phyloP scores from a whole-genome alignment of 2,888 invertebrate genomes.

The Chydorus sphaericus region DNA sequence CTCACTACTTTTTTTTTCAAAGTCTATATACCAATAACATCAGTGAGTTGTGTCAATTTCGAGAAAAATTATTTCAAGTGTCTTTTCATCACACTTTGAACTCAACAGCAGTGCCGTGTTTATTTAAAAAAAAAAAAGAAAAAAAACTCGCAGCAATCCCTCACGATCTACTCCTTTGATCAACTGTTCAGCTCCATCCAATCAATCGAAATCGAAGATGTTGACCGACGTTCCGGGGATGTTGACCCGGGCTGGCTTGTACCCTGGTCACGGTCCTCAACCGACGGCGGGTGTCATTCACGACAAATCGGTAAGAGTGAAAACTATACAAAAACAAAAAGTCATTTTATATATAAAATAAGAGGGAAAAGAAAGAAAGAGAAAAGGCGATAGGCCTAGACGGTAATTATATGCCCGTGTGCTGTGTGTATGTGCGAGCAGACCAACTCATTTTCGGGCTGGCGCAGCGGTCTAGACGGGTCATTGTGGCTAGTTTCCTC shows the following conservation, averaged over 20 bases:
- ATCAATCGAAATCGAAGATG: constrained; percentile 4
- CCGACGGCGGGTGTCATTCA: constrained; percentile 11
- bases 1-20: too few species aligned
- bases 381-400: too few species aligned
- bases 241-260: constrained; percentile 13
- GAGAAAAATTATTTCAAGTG: neutral
- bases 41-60: too few species aligned
- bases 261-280: constrained; percentile 6
- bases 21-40: too few species aligned
- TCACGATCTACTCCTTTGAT: too few species aligned
- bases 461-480: too few species aligned
- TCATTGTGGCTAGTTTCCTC: too few species aligned
- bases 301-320: constrained; percentile 12
- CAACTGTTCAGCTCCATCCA: too few species aligned
- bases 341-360: neutral
- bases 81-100: too few species aligned
- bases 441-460: constrained; percentile 10
- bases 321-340: neutral
- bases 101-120: too few species aligned
- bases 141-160: neutral
- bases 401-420: too few species aligned
- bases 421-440: too few species aligned
- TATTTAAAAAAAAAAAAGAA: neutral
- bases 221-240: constrained; percentile 15
- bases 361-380: neutral